Base-by-base conservation (phyloP, 2,888 invertebrate species). In the Tribolium freemani region DNA sequence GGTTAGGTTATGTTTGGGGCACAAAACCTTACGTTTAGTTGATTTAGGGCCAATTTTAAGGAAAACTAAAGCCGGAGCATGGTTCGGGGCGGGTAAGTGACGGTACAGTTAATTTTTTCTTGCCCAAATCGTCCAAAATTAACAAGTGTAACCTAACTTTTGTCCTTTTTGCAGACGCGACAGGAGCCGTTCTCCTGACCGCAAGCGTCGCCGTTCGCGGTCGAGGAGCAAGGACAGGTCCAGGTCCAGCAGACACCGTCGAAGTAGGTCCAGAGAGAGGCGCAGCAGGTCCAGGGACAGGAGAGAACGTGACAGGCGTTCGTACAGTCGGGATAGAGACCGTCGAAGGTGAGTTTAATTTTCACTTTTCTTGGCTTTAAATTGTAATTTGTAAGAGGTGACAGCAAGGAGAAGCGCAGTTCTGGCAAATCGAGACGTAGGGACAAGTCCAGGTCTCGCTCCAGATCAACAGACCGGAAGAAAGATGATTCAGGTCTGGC, bases 211-310 rank as follows among this genome's bases (percentile, higher is more conserved):
- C 16, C 78, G 84, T 58, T 81, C 82, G 8, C 72, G 79, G 1
- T 80, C 81, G 0, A 70, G 80, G 20, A 84, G 83, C 74, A 81
- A 82, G 74, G 83, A 84, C 11, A 87, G 92, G 68, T 84, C 86
- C 5, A 91, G 91, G 83, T 87, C 90, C 20, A 88, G 88, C 10
- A 88, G 92, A 74, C 89, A 91, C 79, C 90, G 92, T 79, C 89
- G 92, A 70, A 92, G 92, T 79, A 89, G 92, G 77, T 92, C 92
- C 53, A 88, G 92, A 72, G 92, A 92, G 38, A 83, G 92, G 13
- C 77, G 79, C 76, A 80, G 81, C 87, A 89, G 88, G 88, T 84
- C 77, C 0, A 72, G 78, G 69, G 81, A 79, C 74, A 80, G 75
- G 51, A 81, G 77, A 8, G 84, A 83, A 10, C 77, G 85, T 54